phyloP scores from a whole-genome alignment of 2,888 invertebrate genomes.

The Sepioteuthis lessoniana region DNA sequence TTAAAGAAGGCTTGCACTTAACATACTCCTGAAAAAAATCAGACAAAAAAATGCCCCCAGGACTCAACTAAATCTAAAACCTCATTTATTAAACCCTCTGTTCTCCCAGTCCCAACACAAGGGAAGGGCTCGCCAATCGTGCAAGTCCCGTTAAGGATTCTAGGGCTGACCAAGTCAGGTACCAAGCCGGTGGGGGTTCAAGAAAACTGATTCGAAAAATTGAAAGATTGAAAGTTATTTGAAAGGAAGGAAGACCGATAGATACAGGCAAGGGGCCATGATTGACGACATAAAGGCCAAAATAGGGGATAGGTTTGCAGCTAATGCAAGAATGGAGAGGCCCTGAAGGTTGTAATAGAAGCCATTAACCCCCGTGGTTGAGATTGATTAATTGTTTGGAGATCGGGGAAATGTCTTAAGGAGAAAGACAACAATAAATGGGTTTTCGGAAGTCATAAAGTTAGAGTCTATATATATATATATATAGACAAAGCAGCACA shows the following conservation, averaged over 20 bases:
- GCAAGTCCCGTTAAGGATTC: not conserved
- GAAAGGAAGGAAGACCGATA: not conserved
- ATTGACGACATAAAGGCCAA: not conserved
- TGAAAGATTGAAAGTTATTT: constrained; percentile 33
- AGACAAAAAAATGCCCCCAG: not conserved
- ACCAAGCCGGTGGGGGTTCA: not conserved
- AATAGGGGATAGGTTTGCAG: constrained; percentile 15
- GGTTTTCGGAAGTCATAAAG: not conserved
- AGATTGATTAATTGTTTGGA: not conserved
- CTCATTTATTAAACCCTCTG: not conserved
- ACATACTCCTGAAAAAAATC: not conserved
- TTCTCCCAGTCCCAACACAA: not conserved
- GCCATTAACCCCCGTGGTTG: not conserved
- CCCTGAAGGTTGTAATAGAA: constrained; percentile 12
- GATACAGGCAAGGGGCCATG: not conserved
- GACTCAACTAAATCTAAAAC: not conserved
- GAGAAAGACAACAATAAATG: not conserved
- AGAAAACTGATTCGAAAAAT: not conserved
- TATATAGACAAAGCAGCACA: not conserved
- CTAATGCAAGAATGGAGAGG: not conserved
- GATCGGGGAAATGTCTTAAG: not conserved
- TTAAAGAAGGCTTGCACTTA: not conserved
- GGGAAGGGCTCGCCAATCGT: not conserved
- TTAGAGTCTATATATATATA: not conserved
- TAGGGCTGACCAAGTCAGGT: not conserved